These are phyloP conservation scores for Synanthedon myopaeformis DNA, from an alignment of 2,888 invertebrate genomes.

Conservation along the genomic window DNA sequence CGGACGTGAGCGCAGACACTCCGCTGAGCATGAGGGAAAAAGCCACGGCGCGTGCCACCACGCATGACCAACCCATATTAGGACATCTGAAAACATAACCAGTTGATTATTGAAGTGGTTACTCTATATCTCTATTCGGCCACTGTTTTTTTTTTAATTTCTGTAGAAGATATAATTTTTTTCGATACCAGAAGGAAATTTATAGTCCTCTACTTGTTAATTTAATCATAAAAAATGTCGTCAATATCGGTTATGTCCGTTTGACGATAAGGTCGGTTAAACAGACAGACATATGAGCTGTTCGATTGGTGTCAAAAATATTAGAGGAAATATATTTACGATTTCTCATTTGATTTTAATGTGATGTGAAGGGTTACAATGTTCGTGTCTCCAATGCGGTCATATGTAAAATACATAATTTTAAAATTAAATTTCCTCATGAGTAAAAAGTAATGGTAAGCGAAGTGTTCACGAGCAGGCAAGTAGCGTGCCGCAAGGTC, in stretches of 20 bases:
- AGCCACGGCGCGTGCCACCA: slow-evolving; percentile 79
- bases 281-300: too few relatives aligned
- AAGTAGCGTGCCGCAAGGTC: slow-evolving; percentile 43
- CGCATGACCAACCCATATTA: slow-evolving; percentile 92
- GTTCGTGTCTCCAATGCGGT: background rate
- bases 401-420: slow-evolving; percentile 16
- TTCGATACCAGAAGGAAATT: too few relatives aligned
- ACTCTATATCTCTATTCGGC: too few relatives aligned
- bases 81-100: slow-evolving; percentile 78
- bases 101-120: background rate
- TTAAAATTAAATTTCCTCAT: slow-evolving; percentile 8
- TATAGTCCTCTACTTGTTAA: too few relatives aligned
- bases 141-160: too few relatives aligned
- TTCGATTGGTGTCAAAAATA: too few relatives aligned
- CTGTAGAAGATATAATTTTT: too few relatives aligned
- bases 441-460: slow-evolving; percentile 17
- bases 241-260: too few relatives aligned
- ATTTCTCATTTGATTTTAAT: too few relatives aligned
- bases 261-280: too few relatives aligned
- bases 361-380: background rate
- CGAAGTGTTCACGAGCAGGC: slow-evolving; percentile 9
- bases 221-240: too few relatives aligned
- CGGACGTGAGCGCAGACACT: slow-evolving; percentile 65
- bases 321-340: too few relatives aligned
- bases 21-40: slow-evolving; percentile 71